Base-by-base conservation (phyloP, 2,888 invertebrate genomes). In the Archips crataeganus region DNA sequence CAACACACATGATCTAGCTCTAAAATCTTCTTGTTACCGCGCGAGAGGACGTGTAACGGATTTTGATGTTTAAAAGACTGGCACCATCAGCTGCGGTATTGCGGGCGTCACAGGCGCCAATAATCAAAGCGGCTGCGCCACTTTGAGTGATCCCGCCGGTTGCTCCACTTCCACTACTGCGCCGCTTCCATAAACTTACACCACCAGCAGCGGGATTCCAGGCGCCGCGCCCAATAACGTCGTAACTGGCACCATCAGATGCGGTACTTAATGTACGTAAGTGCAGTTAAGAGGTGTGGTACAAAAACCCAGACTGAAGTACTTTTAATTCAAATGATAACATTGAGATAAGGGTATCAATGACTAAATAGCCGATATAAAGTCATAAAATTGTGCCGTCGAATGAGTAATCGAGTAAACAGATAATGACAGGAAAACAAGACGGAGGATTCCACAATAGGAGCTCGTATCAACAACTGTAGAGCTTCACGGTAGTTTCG, bases 381-480 rank as follows among this genome's bases (percentile, higher is more conserved):
- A 47, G 15, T 39, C 63, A 69, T 69, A 64, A 70, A 74, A 65
- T 57, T 15, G 23, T 13, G 11, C 5, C 39, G 23, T 57, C 49
- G 11, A 32, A 23, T 45, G 69, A 65, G 60, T 65, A 69, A 70
- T 65, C 64, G 59, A 57, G 66, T 47, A 32, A 57, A 4, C 59
- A 59, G 69, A 74, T 74, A 74, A 74, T 65, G 69, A 47, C 69
- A 74, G 65, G 60, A 74, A 70, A 73, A 73, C 59, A 68, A 63
- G 42, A 51, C 36, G 10, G 45, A 32, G 32, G 36, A 42, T 23
- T 61, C 39, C 51, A 66, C 65, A 57, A 62, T 67, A 57, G 67
- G 13, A 34, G 39, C 42, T 15, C 54, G 42, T 63, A 57, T 68
- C 67, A 62, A 72, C 67, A 67, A 59, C 47, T 34, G 36, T n/a